Evolutionary conservation across 1,140 invertebrate genomes (phyloP).

Genomic region (Euglossa dilemma): DNA sequence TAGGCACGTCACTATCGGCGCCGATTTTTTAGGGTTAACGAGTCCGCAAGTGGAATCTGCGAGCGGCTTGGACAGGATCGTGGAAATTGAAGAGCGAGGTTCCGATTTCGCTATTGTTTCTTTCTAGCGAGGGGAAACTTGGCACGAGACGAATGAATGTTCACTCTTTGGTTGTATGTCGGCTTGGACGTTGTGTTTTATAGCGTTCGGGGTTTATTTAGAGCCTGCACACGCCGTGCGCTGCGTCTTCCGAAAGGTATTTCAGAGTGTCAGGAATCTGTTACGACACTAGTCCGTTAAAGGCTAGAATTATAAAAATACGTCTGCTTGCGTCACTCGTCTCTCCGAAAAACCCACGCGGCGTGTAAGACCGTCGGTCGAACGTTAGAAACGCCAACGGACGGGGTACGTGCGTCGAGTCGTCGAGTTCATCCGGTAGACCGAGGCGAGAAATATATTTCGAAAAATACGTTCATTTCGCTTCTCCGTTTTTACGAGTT

Average conservation of each 20-base stretch:
- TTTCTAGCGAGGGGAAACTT: conserved; percentile 16
- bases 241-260: conserved; percentile 34
- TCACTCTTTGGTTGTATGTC: conserved; percentile 44
- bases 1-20: no score
- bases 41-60: no score
- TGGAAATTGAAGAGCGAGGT: conserved; percentile 6
- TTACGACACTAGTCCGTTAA: conserved; percentile 29
- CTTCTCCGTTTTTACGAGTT: not conserved
- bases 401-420: not conserved
- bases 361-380: no score
- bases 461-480: not conserved
- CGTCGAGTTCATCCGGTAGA: not conserved
- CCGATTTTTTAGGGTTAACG: not conserved
- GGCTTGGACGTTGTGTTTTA: conserved; percentile 46
- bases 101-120: conserved; percentile 31
- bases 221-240: conserved; percentile 19
- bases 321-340: not conserved
- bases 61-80: not conserved
- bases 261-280: conserved; percentile 37
- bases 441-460: not conserved
- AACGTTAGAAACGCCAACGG: no score
- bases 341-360: not conserved
- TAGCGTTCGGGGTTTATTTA: conserved; percentile 49
- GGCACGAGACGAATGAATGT: conserved; percentile 41
- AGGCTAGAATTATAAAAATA: conserved; percentile 13